Evolutionary conservation across 2,113 vertebrate species (phyloP).

Genomic region (Cebidichthys violaceus): DNA sequence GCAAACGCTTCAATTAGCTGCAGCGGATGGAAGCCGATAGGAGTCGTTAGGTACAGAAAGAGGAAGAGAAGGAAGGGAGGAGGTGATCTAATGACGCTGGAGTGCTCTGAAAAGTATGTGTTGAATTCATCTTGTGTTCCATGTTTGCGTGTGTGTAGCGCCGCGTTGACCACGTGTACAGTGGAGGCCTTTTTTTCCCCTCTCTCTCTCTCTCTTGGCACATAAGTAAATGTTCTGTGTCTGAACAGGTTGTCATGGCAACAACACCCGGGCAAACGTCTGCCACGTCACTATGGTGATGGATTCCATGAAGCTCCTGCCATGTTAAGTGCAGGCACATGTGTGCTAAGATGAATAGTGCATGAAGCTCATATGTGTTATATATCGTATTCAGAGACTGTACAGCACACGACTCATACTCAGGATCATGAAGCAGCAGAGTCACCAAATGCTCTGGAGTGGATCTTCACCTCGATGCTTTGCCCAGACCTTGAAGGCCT

Average conservation of each 20-base stretch:
- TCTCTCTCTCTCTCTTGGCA: conserved; percentile 30
- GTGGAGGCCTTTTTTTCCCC: conserved; percentile 19
- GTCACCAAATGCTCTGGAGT: background rate
- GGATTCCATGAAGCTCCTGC: conserved; percentile 47
- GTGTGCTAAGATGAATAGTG: conserved; percentile 26
- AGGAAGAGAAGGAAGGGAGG: conserved; percentile 33
- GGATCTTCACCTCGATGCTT: conserved; percentile 1
- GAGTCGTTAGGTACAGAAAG: conserved; percentile 17
- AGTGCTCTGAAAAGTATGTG: conserved; percentile 37
- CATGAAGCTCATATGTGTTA: background rate
- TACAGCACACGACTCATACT: background rate
- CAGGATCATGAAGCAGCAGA: background rate
- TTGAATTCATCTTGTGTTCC: conserved; percentile 3
- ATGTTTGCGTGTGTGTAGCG: conserved; percentile 6
- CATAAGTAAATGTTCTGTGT: conserved; percentile 55
- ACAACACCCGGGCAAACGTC: conserved; percentile 53
- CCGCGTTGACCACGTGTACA: background rate
- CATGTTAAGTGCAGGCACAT: conserved; percentile 37
- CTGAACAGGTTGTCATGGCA: conserved; percentile 72
- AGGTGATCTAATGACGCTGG: conserved; percentile 70
- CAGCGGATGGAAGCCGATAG: conserved; percentile 35
- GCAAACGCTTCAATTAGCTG: conserved; percentile 79
- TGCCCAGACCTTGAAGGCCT: conserved; percentile 17
- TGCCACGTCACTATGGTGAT: conserved; percentile 75
- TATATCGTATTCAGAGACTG: background rate